A percentile compares a stretch with the other conserved stretches of the same genome.
Evolutionary conservation across 1,140 invertebrate genomes (phyloP).

Genomic region (Megalopta genalis): DNA sequence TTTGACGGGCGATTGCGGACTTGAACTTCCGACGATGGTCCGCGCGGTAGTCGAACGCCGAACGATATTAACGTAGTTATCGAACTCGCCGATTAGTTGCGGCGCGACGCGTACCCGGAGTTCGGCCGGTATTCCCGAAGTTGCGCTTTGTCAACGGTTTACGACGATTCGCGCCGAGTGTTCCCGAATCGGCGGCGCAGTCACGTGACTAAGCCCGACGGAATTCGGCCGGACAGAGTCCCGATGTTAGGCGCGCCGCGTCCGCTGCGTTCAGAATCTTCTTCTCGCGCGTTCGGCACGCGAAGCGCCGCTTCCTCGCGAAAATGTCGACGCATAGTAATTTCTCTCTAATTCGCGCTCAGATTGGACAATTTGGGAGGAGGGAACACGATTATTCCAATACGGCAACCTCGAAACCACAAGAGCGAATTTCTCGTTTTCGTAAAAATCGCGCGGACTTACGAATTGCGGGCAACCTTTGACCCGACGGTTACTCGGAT

Average conservation of each 20-base stretch:
- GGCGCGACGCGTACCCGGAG: background rate
- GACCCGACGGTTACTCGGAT: constrained; percentile 44
- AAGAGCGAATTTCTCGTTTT: no score
- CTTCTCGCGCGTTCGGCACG: background rate
- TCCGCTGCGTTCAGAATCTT: background rate
- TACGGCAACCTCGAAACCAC: no score
- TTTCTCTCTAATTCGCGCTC: no score
- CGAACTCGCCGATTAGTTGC: constrained; percentile 24
- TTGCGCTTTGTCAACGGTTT: constrained; percentile 31
- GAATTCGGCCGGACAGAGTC: constrained; percentile 33
- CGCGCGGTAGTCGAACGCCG: background rate
- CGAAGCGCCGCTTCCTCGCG: no score
- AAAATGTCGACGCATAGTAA: no score
- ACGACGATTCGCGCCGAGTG: constrained; percentile 33
- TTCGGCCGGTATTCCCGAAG: constrained; percentile 19
- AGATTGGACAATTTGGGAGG: no score
- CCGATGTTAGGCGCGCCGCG: no score
- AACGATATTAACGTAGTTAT: constrained; percentile 29
- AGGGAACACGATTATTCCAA: no score
- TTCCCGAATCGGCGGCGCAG: constrained; percentile 40
- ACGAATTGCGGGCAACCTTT: background rate
- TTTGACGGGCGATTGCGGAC: no score
- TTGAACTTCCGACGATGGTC: background rate
- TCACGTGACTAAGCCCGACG: constrained; percentile 33
- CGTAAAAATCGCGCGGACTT: no score